Base-by-base conservation (phyloP, 1,140 invertebrate genomes). In the Heliothis virescens region DNA sequence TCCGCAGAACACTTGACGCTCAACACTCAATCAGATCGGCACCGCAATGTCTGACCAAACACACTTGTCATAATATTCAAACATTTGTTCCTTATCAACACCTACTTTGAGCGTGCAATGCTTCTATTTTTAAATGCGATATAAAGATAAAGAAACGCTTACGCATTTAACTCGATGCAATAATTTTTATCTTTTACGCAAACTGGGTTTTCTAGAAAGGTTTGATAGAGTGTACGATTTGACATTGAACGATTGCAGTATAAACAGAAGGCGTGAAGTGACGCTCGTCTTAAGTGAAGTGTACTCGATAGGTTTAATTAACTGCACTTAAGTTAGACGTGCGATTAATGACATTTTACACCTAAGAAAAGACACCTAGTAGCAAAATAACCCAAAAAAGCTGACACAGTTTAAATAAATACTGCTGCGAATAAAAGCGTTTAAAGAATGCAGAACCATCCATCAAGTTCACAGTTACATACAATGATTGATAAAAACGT, bases 1-100 rank as follows among this genome's bases (percentile, higher is more conserved):
- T 86, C 81, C 69, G 62, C 65, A 81, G 82, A 85, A 83, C 82
- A 81, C 82, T 84, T 75, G 62, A 74, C 79, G 48, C 47, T 85
- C 78, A 79, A 15, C 79, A 63, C 65, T 79, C 53, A 65, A 72
- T 59, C 29, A 41, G 34, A 77, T 59, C 60, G 83, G 83, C 83
- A 65, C 83, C 79, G 63, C 69, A 53, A 18, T 74, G 81, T 84
- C 83, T 84, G 75, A 79, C 77, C 79, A 84, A 69, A 80, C 79
- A 81, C 80, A 73, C 52, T 74, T 55, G 55, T 59, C 55, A 74
- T 62, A 75, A 59, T 29, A 75, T 21, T 82, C 62, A 79, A 82
- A 83, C 82, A 84, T 81, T 81, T 81, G 74, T 47, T 63, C 74
- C 47, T 78, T 59, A 72, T 52, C 53, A 52, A 48, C 48, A 65